These are phyloP conservation scores for Phoxinus phoxinus DNA, from an alignment of 2,113 vertebrate species.

Conservation along the genomic window DNA sequence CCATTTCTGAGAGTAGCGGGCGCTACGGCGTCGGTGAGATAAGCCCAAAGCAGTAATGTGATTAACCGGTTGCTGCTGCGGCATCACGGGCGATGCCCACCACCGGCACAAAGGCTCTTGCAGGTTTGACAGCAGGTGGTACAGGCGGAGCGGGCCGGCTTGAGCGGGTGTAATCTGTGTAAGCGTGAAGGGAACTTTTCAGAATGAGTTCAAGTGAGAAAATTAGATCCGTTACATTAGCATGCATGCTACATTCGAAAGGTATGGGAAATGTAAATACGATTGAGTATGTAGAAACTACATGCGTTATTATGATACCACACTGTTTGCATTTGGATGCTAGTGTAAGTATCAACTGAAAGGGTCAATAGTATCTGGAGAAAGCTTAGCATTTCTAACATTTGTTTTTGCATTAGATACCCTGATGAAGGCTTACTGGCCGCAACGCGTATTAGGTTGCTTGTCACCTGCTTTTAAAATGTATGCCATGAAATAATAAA, in stretches of 20 bases:
- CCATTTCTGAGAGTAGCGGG: slow-evolving; percentile 32
- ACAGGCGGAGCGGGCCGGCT: background rate
- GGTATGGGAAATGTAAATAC: background rate
- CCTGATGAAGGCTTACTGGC: too few relatives aligned
- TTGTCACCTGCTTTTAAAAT: too few relatives aligned
- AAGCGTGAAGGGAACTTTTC: background rate
- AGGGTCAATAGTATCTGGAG: background rate
- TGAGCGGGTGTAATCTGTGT: background rate
- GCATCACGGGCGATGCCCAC: background rate
- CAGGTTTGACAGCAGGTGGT: slow-evolving; percentile 19
- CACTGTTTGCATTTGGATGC: too few relatives aligned
- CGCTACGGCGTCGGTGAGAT: background rate
- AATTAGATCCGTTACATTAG: background rate
- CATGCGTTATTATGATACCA: background rate
- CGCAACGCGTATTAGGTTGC: too few relatives aligned
- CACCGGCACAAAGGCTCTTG: background rate
- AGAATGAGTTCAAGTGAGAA: background rate
- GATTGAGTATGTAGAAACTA: background rate
- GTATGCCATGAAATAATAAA: too few relatives aligned
- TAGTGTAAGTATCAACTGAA: background rate
- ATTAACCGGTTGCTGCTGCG: background rate
- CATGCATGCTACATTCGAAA: background rate
- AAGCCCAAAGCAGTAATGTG: slow-evolving; percentile 43
- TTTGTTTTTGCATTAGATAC: too few relatives aligned
- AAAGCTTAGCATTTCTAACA: background rate